Percentiles rank a stretch among this genome's conserved stretches.
phyloP scores from a whole-genome alignment of 2,113 vertebrate genomes.

The Aleadryas rufinucha region DNA sequence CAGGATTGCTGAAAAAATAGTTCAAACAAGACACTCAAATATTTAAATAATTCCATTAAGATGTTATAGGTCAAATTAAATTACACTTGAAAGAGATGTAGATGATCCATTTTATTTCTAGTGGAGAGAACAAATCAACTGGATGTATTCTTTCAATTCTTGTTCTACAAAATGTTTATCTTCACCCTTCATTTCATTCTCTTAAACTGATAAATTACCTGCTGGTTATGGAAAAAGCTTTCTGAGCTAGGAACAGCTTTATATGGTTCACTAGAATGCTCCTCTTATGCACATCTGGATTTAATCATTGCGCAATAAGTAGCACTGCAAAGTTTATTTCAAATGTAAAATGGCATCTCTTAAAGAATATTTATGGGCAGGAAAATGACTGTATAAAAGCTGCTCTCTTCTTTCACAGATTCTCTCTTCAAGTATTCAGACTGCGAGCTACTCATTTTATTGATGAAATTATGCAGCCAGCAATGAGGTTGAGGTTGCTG shows the following conservation, averaged over 20 bases:
- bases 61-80: constrained; percentile 44
- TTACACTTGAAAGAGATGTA: constrained; percentile 34
- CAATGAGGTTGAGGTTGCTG: neutral
- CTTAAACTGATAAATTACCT: constrained; percentile 60
- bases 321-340: constrained; percentile 52
- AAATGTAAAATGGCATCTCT: constrained; percentile 56
- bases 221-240: constrained; percentile 52
- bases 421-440: neutral
- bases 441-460: neutral
- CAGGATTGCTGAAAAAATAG: neutral
- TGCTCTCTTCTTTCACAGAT: neutral
- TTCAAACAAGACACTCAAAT: constrained; percentile 12
- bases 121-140: constrained; percentile 28
- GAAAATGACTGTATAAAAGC: constrained; percentile 2
- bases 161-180: constrained; percentile 60
- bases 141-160: constrained; percentile 45
- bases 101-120: constrained; percentile 32
- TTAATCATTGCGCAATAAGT: constrained; percentile 44
- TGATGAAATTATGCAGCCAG: neutral
- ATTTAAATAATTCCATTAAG: constrained; percentile 35
- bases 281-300: constrained; percentile 35
- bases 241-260: constrained; percentile 34
- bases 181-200: constrained; percentile 63
- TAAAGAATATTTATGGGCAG: constrained; percentile 43
- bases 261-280: constrained; percentile 46